Evolutionary conservation across 2,888 invertebrate species (phyloP).

Genomic region (Incurvaria masculella): DNA sequence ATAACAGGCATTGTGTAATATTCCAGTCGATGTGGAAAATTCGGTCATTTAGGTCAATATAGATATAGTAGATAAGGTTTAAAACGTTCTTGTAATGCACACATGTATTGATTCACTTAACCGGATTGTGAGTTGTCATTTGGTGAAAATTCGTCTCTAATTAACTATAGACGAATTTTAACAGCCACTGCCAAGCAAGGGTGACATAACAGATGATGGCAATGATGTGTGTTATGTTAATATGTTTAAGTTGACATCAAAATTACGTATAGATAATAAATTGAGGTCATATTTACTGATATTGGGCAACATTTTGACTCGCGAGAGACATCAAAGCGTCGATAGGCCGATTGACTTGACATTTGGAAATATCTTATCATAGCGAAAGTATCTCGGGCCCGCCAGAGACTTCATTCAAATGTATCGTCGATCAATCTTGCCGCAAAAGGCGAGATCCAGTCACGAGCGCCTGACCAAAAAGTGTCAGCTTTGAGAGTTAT

Average conservation of each 20-base stretch:
- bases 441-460: not conserved
- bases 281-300: not conserved
- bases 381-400: not conserved
- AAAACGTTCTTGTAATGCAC: slow-evolving; percentile 8
- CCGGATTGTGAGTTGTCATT: not conserved
- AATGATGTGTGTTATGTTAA: too few species aligned
- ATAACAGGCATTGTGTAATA: not conserved
- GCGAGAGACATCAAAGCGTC: not conserved
- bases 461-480: not conserved
- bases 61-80: not conserved
- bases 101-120: slow-evolving; percentile 4
- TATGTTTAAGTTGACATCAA: not conserved
- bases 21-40: too few species aligned
- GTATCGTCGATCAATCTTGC: not conserved
- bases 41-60: not conserved
- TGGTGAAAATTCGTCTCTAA: not conserved
- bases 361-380: not conserved
- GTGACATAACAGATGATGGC: too few species aligned
- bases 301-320: not conserved
- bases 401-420: not conserved
- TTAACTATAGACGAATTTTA: slow-evolving; percentile 17
- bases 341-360: not conserved
- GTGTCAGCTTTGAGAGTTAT: not conserved
- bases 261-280: not conserved
- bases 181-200: not conserved